Evolutionary conservation across 1,140 invertebrate species (phyloP).

Genomic region (Euborellia annulipes): DNA sequence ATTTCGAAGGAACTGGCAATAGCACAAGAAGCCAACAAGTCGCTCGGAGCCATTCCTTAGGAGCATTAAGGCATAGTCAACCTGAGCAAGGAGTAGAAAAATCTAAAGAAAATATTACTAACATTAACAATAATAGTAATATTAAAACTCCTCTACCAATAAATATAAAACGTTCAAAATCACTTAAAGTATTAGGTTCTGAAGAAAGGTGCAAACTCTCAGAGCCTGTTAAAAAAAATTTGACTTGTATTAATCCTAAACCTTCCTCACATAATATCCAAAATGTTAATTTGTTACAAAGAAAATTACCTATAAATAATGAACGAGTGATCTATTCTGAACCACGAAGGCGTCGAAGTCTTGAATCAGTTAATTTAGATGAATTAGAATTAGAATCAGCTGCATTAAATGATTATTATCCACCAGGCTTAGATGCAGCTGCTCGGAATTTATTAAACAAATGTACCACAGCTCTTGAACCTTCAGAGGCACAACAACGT

Average conservation of each 20-base stretch:
- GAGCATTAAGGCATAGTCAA: slow-evolving; percentile 5
- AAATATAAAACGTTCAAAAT: slow-evolving; percentile 25
- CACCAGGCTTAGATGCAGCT: too few relatives aligned
- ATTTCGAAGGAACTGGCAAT: slow-evolving; percentile 1
- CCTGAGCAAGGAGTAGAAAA: too few relatives aligned
- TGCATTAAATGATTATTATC: too few relatives aligned
- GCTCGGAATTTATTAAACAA: too few relatives aligned
- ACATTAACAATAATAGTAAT: slow-evolving; percentile 8
- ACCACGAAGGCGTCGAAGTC: slow-evolving; percentile 3
- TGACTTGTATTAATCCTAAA: not conserved
- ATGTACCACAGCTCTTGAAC: too few relatives aligned
- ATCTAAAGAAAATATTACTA: not conserved
- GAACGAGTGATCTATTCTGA: not conserved
- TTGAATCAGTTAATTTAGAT: slow-evolving; percentile 1
- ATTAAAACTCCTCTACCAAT: slow-evolving; percentile 9
- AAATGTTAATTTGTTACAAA: not conserved
- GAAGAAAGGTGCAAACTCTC: slow-evolving; percentile 11
- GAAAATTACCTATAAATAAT: not conserved
- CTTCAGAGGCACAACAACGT: too few relatives aligned
- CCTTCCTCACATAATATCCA: slow-evolving; percentile 2
- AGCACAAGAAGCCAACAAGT: slow-evolving; percentile 10
- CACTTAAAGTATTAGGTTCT: slow-evolving; percentile 22
- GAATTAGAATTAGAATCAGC: too few relatives aligned
- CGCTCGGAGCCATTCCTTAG: slow-evolving; percentile 15
- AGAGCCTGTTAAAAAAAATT: not conserved